Conservation (phyloP, 2,113 vertebrate species). For the Serilophus lunatus region DNA sequence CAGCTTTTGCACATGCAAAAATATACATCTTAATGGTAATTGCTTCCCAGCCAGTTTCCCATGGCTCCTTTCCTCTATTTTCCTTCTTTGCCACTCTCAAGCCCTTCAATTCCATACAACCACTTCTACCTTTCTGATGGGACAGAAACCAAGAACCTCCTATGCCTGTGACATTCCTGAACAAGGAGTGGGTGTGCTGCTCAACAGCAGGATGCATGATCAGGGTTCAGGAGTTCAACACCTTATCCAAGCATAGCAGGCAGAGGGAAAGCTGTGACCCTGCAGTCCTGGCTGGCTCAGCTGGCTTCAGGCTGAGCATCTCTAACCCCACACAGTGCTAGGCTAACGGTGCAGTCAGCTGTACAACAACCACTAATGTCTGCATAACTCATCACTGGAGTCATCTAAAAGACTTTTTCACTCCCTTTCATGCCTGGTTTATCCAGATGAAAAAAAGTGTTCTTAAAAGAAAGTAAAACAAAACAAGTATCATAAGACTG, state of each 20-base stretch:
- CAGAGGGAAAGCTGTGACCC: background rate
- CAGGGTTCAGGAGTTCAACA: background rate
- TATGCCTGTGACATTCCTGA: background rate
- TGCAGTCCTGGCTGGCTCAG: background rate
- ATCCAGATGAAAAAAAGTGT: background rate
- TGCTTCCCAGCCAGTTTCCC: background rate
- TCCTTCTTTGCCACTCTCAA: background rate
- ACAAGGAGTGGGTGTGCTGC: background rate
- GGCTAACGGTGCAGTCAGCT: background rate
- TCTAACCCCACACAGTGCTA: accelerated
- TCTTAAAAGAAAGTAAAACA: background rate
- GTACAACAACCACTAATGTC: background rate
- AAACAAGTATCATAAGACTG: background rate
- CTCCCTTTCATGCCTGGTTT: background rate
- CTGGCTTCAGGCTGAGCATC: background rate
- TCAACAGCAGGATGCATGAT: background rate
- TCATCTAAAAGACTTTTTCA: background rate
- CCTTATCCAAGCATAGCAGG: background rate
- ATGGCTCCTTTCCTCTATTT: background rate
- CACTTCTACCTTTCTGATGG: background rate
- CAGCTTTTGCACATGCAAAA: background rate
- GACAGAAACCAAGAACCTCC: background rate
- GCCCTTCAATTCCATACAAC: background rate
- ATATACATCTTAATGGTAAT: background rate
- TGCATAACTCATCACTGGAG: background rate